These are phyloP conservation scores for Tetramorium bicarinatum DNA, from an alignment of 2,888 invertebrate species.

Conservation along the genomic window DNA sequence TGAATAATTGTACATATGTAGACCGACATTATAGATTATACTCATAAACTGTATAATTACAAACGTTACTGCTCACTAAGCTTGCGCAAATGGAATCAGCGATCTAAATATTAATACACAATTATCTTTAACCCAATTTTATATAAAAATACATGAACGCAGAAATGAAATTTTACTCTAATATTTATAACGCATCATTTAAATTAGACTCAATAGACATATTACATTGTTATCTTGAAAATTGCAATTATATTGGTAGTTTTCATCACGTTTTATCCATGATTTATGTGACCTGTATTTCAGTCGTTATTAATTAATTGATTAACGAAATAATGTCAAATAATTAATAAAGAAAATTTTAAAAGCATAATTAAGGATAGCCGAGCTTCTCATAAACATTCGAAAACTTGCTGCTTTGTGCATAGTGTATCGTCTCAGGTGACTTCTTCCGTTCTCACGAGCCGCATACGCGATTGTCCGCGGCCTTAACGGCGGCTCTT, in stretches of 20 bases:
- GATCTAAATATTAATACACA: slow-evolving; percentile 31
- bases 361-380: not conserved
- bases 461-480: slow-evolving; percentile 74
- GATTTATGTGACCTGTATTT: slow-evolving; percentile 21
- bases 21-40: slow-evolving; percentile 16
- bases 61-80: not conserved
- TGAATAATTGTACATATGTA: not conserved
- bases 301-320: not conserved
- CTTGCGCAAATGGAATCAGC: slow-evolving; percentile 11
- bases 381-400: slow-evolving; percentile 28
- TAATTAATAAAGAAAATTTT: slow-evolving; percentile 9
- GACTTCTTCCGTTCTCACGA: slow-evolving; percentile 77
- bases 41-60: slow-evolving; percentile 12
- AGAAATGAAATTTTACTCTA: slow-evolving; percentile 25
- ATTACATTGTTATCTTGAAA: not conserved
- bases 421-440: slow-evolving; percentile 68
- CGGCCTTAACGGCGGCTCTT: slow-evolving; percentile 80
- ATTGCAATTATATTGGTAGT: slow-evolving; percentile 11
- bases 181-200: slow-evolving; percentile 16
- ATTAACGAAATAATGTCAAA: not conserved
- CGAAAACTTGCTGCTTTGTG: slow-evolving; percentile 41
- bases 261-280: not conserved
- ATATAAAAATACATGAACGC: slow-evolving; percentile 26
- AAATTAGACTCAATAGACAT: slow-evolving; percentile 3
- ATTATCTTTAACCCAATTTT: slow-evolving; percentile 28